These are phyloP conservation scores for Oconnorella tubifera DNA, from an alignment of 2,888 invertebrate species.

Conservation along the genomic window DNA sequence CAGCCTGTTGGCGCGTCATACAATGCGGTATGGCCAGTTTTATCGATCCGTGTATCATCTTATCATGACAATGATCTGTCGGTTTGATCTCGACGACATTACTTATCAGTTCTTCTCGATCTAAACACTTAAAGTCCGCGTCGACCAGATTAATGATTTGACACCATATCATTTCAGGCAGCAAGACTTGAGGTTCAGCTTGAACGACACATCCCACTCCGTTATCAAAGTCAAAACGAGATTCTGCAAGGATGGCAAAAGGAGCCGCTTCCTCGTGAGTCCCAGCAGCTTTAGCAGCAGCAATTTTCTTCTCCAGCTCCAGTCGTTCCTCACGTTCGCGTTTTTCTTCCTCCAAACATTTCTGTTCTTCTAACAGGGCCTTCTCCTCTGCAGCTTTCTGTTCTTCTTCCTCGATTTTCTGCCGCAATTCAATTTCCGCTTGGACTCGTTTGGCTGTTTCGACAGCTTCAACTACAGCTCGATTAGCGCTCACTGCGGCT, in stretches of 20 bases:
- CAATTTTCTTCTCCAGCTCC: constrained; percentile 8
- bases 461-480: constrained; percentile 20
- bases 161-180: constrained; percentile 34
- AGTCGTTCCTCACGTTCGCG: not conserved
- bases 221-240: constrained; percentile 22
- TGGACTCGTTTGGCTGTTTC: constrained; percentile 18
- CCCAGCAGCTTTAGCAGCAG: not conserved
- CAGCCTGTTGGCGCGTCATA: constrained; percentile 16
- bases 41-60: constrained; percentile 28
- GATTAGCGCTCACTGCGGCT: constrained; percentile 15
- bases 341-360: constrained; percentile 11
- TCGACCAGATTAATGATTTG: constrained; percentile 38
- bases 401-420: constrained; percentile 12
- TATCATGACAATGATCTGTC: constrained; percentile 18
- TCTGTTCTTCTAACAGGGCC: not conserved
- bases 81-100: constrained; percentile 37
- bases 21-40: constrained; percentile 21
- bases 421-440: constrained; percentile 19
- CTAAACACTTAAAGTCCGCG: constrained; percentile 39
- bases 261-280: not conserved
- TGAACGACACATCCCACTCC: constrained; percentile 40
- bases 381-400: not conserved
- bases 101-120: constrained; percentile 48
- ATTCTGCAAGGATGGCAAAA: constrained; percentile 5
- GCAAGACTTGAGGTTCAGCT: constrained; percentile 35